Percentiles rank a stretch among this genome's conserved stretches.
phyloP scores from a whole-genome alignment of 2,888 invertebrate genomes.

The Callyntrura guangdongensis region DNA sequence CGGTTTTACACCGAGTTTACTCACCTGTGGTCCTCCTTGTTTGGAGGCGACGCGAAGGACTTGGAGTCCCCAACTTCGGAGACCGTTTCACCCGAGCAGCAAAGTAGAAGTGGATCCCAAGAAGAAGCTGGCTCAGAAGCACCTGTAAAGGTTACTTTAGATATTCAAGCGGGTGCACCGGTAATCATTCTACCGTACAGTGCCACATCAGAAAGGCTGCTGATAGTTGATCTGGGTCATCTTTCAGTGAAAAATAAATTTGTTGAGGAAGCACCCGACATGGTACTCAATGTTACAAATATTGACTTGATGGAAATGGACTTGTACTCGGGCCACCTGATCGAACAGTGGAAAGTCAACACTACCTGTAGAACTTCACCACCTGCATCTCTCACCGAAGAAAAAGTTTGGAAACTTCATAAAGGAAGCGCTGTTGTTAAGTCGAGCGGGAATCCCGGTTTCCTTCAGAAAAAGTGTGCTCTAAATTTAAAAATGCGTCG shows the following conservation, averaged over 20 bases:
- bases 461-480: constrained; percentile 94
- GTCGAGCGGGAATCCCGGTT: constrained; percentile 88
- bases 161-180: constrained; percentile 91
- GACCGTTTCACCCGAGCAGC: neutral
- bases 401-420: constrained; percentile 85
- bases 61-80: constrained; percentile 48
- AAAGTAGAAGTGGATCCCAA: neutral
- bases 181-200: constrained; percentile 95
- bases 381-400: neutral
- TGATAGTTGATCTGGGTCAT: constrained; percentile 93
- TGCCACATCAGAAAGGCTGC: constrained; percentile 91
- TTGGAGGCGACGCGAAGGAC: constrained; percentile 80
- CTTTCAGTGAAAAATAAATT: constrained; percentile 93
- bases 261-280: constrained; percentile 74
- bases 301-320: constrained; percentile 92
- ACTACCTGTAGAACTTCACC: neutral
- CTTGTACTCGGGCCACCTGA: constrained; percentile 89
- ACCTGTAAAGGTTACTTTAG: constrained; percentile 87
- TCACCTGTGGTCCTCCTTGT: constrained; percentile 78
- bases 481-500: constrained; percentile 93
- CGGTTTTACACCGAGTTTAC: constrained; percentile 93
- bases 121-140: neutral
- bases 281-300: constrained; percentile 86
- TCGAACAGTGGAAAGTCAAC: constrained; percentile 9
- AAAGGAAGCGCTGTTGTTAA: constrained; percentile 88